Conservation (phyloP, 2,113 vertebrate species). For the Cochlearius cochlearius region DNA sequence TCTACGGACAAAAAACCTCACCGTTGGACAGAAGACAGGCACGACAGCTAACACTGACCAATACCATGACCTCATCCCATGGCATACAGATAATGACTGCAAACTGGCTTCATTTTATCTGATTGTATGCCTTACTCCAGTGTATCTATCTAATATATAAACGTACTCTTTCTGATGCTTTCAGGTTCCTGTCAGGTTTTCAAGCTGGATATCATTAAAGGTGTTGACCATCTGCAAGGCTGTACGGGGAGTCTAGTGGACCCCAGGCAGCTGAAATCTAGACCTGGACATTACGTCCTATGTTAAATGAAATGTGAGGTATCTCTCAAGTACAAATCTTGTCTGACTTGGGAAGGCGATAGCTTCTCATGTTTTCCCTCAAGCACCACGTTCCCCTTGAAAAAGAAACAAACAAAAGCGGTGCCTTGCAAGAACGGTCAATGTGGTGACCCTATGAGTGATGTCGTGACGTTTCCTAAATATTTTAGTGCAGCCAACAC, state of each 20-base stretch:
- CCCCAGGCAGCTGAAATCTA: not conserved
- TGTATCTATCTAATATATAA: not conserved
- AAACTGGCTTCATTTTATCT: not conserved
- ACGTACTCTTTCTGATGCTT: not conserved
- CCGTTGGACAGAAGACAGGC: not conserved
- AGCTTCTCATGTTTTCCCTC: not conserved
- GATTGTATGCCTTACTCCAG: not conserved
- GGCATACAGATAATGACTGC: not conserved
- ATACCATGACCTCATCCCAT: not conserved
- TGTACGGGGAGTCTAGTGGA: not conserved
- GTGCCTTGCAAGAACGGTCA: not conserved
- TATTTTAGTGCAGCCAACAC: not conserved
- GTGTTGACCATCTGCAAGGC: not conserved
- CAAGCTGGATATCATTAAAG: not conserved
- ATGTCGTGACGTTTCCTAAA: not conserved
- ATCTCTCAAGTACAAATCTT: not conserved
- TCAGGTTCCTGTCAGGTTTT: not conserved
- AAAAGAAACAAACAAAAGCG: not conserved
- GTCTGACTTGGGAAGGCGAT: not conserved
- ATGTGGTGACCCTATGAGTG: not conserved
- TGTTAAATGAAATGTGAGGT: not conserved
- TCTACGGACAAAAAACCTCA: not conserved
- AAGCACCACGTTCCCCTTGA: not conserved
- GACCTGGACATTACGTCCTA: not conserved
- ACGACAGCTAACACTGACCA: not conserved